Evolutionary conservation across 2,888 invertebrate genomes (phyloP).

Genomic region (Erebia palarica): DNA sequence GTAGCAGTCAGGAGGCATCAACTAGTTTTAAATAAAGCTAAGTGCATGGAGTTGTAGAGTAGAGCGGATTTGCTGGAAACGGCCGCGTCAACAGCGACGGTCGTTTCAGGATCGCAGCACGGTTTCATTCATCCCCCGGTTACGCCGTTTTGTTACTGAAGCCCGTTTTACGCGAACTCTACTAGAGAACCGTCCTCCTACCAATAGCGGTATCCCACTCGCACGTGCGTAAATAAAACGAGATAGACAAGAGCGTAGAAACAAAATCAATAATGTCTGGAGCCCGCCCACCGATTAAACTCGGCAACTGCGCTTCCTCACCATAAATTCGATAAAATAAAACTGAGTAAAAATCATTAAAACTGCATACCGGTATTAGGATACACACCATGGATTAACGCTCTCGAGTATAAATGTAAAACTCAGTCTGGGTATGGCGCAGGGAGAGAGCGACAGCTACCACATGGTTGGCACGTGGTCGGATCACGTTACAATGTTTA

Average conservation of each 20-base stretch:
- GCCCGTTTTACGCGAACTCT: conserved; percentile 72
- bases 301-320: conserved; percentile 79
- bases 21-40: conserved; percentile 67
- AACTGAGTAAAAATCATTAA: conserved; percentile 77
- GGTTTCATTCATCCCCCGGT: conserved; percentile 79
- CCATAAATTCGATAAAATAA: conserved; percentile 80
- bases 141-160: conserved; percentile 63
- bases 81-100: conserved; percentile 78
- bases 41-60: conserved; percentile 76
- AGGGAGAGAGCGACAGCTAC: conserved; percentile 23
- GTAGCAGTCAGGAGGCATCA: conserved; percentile 1
- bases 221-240: conserved; percentile 50
- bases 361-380: conserved; percentile 61
- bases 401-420: background rate
- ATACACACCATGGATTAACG: conserved; percentile 40
- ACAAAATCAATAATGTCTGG: conserved; percentile 81
- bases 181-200: conserved; percentile 68
- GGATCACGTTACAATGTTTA: conserved; percentile 80
- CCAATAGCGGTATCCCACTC: conserved; percentile 60
- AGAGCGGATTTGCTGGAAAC: conserved; percentile 80
- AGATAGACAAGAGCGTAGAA: conserved; percentile 64
- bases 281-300: conserved; percentile 76
- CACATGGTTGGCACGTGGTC: conserved; percentile 77
- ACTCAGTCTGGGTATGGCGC: background rate
- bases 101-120: conserved; percentile 80